Percentiles rank a stretch among this genome's conserved stretches.
phyloP scores from a whole-genome alignment of 2,113 vertebrate genomes.

The Baryphthengus martii region DNA sequence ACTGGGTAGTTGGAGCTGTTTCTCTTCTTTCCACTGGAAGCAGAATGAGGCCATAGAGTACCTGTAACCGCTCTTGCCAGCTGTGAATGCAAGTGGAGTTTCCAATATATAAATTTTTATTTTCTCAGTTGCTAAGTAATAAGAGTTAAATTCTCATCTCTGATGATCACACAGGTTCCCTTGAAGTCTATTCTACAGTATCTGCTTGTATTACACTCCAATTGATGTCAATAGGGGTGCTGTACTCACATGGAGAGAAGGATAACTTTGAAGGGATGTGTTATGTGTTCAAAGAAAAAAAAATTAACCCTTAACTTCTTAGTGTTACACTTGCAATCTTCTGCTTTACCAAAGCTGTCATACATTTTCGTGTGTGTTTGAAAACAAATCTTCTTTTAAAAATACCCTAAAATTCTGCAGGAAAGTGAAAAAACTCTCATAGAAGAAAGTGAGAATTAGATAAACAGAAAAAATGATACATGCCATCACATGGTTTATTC shows the following conservation, averaged over 20 bases:
- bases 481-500: not conserved
- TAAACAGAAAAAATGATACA: not conserved
- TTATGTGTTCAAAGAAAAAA: not conserved
- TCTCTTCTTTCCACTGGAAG: not conserved
- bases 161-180: not conserved
- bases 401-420: not conserved
- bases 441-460: not conserved
- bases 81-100: not conserved
- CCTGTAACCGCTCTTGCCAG: not conserved
- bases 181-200: slow-evolving; percentile 27
- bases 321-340: not conserved
- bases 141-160: slow-evolving; percentile 40
- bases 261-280: not conserved
- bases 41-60: not conserved
- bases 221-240: slow-evolving; percentile 29
- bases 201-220: slow-evolving; percentile 4
- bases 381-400: not conserved
- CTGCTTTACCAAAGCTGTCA: not conserved
- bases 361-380: not conserved
- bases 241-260: not conserved
- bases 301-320: not conserved
- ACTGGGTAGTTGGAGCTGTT: not conserved
- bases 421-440: not conserved
- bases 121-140: slow-evolving; percentile 13
- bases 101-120: not conserved